Percentiles rank a stretch among this genome's conserved stretches.
These are phyloP conservation scores for Tethea ocularis DNA, from an alignment of 2,888 invertebrate species.

Conservation along the genomic window DNA sequence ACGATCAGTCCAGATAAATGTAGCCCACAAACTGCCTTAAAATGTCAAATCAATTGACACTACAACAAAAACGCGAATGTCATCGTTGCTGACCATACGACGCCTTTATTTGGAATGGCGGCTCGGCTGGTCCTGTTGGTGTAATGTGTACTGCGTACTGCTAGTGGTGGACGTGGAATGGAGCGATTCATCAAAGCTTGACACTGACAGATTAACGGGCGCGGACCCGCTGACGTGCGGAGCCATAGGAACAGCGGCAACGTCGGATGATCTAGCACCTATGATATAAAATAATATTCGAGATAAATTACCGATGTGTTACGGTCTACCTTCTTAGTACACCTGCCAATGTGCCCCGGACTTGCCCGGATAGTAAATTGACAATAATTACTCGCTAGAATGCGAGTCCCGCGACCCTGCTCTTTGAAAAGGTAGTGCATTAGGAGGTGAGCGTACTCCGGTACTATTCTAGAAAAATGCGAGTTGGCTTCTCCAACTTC, in stretches of 20 bases:
- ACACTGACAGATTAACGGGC: constrained; percentile 66
- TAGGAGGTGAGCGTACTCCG: no score
- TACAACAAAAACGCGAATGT: neutral
- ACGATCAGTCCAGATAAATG: no score
- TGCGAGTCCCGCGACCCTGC: no score
- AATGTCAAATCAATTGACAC: neutral
- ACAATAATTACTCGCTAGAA: no score
- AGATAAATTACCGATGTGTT: no score
- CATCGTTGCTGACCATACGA: neutral
- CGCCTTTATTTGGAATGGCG: neutral
- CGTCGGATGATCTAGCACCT: neutral
- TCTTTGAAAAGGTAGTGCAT: no score
- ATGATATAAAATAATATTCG: neutral
- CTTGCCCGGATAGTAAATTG: no score
- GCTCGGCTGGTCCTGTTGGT: neutral
- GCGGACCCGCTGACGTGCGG: constrained; percentile 26
- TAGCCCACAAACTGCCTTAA: no score
- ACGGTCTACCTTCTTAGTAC: no score
- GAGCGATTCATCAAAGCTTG: constrained; percentile 66
- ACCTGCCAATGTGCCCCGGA: no score
- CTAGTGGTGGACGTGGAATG: constrained; percentile 27
- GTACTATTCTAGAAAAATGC: no score
- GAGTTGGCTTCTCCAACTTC: no score
- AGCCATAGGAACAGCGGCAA: constrained; percentile 25
- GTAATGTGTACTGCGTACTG: neutral